Base-by-base conservation (phyloP, 2,113 vertebrate species). In the Chiloscyllium plagiosum region DNA sequence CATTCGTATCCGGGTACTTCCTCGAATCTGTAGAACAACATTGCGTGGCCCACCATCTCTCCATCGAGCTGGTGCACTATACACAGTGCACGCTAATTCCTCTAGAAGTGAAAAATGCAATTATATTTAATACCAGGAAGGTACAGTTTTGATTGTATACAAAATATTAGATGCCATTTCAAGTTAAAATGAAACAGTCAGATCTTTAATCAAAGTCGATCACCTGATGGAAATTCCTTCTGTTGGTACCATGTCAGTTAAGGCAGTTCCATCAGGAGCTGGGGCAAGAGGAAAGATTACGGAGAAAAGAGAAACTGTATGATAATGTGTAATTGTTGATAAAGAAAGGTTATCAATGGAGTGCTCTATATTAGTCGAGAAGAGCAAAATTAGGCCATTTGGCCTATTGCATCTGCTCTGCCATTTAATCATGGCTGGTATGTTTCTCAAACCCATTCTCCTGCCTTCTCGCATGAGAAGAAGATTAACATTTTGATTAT, bases 51-150 rank as follows among this genome's bases (percentile, higher is more conserved):
- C 94, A 83, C 98, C 98, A 12, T 97, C 95, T 94, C 98, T 98
- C 98, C 99, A 99, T 52, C 96, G 97, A 0, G 97, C 96, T 0
- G 98, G 98, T 42, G 98, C 98, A 95, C 99, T 99, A 0, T 98
- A 97, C 52, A 99, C 97, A 92, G 98, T 99, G 96, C 97, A 97
- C 0, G 96, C 97, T 96, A 97, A 97, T 96, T 99, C 99, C 66
- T 96, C 98, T 98, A 96, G n/a, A 95, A 96, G 2, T 24, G 24
- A 92, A 61, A 95, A 93, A 65, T 20, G 1, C 37, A 68, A 69
- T 96, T 61, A n/a, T 29, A 24, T 92, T n/a, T 8, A 96, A 20
- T 10, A 92, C 26, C 33, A 33, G 7, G n/a, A 19, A 87, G 26
- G 37, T 10, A 26, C 4, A 33, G 13, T 17, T 89, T 56, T 92